phyloP scores from a whole-genome alignment of 1,140 invertebrate genomes.

The Popillia japonica region DNA sequence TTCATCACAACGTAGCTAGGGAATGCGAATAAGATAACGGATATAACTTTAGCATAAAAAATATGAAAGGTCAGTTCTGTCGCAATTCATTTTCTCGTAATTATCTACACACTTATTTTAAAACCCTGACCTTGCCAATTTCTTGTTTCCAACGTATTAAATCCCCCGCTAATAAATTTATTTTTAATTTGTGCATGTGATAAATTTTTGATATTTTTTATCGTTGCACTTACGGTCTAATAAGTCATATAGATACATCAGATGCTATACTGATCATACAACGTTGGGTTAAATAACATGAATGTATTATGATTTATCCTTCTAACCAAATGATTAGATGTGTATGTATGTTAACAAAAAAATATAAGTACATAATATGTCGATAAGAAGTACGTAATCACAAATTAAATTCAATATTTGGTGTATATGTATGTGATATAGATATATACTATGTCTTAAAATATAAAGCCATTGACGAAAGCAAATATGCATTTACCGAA shows the following conservation, averaged over 20 bases:
- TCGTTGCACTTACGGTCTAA: not conserved
- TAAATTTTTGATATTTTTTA: not conserved
- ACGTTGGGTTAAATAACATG: too few species aligned
- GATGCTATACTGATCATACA: too few species aligned
- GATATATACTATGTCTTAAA: too few species aligned
- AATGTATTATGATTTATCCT: too few species aligned
- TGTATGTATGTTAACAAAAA: too few species aligned
- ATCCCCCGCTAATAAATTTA: not conserved
- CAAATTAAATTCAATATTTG: too few species aligned
- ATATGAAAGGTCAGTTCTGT: conserved; percentile 30
- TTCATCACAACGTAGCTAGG: not conserved
- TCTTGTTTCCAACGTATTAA: conserved; percentile 10
- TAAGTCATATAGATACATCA: not conserved
- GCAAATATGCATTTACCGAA: too few species aligned
- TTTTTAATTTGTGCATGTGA: not conserved
- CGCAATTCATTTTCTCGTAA: conserved; percentile 27
- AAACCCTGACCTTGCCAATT: conserved; percentile 30
- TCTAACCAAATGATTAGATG: too few species aligned
- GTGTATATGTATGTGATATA: too few species aligned
- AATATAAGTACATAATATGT: too few species aligned
- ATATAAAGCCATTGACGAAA: too few species aligned
- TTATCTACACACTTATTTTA: conserved; percentile 30
- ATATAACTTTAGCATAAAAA: conserved; percentile 25
- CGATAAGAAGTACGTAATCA: too few species aligned
- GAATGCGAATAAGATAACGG: conserved; percentile 17